Evolutionary conservation across 1,140 invertebrate species (phyloP).

Genomic region (Hycleus cichorii): DNA sequence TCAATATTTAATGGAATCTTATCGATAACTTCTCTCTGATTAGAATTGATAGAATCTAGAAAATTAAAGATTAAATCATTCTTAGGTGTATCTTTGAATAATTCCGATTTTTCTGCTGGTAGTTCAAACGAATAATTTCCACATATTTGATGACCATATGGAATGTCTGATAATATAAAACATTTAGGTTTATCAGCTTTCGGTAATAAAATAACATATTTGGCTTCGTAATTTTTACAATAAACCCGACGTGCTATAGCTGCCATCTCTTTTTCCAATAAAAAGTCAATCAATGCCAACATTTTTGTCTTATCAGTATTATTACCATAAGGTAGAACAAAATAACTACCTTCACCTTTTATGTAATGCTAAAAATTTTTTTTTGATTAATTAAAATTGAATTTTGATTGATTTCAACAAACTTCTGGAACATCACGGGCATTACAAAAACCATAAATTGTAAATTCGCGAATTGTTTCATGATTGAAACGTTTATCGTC

Average conservation of each 20-base stretch:
- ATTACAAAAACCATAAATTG: slow-evolving; percentile 16
- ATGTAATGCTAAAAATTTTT: slow-evolving; percentile 14
- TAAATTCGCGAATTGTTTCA: slow-evolving; percentile 16
- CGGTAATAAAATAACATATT: slow-evolving; percentile 21
- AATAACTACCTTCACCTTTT: slow-evolving; percentile 15
- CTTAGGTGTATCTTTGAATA: slow-evolving; percentile 1
- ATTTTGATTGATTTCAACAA: background rate
- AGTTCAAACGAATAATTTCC: background rate
- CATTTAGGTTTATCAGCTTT: slow-evolving; percentile 15
- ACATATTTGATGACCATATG: slow-evolving; percentile 18
- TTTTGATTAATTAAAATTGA: background rate
- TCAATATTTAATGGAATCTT: slow-evolving; percentile 12
- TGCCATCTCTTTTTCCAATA: slow-evolving; percentile 17
- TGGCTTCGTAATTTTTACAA: slow-evolving; percentile 15
- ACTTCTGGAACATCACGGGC: slow-evolving; percentile 20
- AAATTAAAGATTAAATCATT: slow-evolving; percentile 8
- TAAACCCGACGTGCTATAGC: slow-evolving; percentile 20
- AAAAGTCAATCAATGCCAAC: slow-evolving; percentile 12
- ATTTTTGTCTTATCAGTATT: slow-evolving; percentile 12
- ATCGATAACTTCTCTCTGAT: slow-evolving; percentile 3
- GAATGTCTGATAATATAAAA: slow-evolving; percentile 14
- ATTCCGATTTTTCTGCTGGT: background rate
- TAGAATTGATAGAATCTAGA: slow-evolving; percentile 18
- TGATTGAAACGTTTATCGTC: slow-evolving; percentile 22
- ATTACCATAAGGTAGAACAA: slow-evolving; percentile 16